Conservation (phyloP, 2,113 vertebrate genomes). For the Odocoileus virginianus region DNA sequence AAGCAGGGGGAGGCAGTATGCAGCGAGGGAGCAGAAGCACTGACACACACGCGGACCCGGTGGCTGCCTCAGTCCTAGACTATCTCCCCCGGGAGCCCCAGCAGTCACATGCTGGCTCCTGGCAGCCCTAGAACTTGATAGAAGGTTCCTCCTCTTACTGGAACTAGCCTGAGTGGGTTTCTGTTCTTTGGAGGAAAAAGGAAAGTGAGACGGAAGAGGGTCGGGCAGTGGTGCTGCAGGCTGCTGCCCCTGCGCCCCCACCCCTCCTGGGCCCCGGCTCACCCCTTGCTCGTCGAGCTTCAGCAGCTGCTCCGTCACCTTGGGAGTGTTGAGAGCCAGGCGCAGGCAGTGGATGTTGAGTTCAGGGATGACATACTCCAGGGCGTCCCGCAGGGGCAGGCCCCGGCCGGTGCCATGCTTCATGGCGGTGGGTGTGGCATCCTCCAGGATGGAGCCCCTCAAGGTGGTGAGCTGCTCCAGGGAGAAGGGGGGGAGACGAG, state of each 20-base stretch:
- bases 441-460: slow-evolving; percentile 91
- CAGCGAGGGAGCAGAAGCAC: not conserved
- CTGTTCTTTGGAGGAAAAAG: not conserved
- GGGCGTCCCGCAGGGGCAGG: slow-evolving; percentile 88
- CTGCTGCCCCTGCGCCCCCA: accelerated
- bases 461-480: slow-evolving; percentile 87
- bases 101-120: not conserved
- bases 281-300: slow-evolving; percentile 97
- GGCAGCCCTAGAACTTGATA: not conserved
- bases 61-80: not conserved
- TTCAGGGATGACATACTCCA: slow-evolving; percentile 91
- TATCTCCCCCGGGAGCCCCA: not conserved
- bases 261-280: not conserved
- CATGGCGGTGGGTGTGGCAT: slow-evolving; percentile 85
- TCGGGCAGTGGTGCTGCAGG: not conserved
- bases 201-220: not conserved
- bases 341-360: slow-evolving; percentile 89
- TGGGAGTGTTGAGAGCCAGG: slow-evolving; percentile 86
- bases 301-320: slow-evolving; percentile 93
- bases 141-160: not conserved
- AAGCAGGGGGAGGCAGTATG: not conserved
- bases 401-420: slow-evolving; percentile 89
- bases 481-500: not conserved
- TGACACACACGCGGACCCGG: no score
- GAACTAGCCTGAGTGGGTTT: not conserved